Base-by-base conservation (phyloP, 2,797 vertebrate species). In the Miichthys miiuy region DNA sequence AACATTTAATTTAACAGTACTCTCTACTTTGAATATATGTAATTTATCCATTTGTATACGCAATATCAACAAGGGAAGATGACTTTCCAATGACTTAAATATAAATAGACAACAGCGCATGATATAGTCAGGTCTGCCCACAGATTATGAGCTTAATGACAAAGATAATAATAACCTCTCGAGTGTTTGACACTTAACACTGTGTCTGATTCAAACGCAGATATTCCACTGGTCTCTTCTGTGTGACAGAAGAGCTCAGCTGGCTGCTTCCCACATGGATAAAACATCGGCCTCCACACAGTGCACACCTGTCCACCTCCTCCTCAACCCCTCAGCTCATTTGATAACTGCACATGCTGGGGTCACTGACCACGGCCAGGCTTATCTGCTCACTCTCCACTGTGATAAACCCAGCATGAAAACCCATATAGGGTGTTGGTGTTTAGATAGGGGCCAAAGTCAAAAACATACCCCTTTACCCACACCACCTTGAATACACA, bases 131-230 rank as follows among this genome's bases (percentile, higher is more conserved):
- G 46, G 75, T 66, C 51, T 52, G 72, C 46, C 7, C 16, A 50
- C 34, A 51, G 60, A 86, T 82, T 86, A 87, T 18, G 72, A 75
- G 66, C 69, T 72, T 60, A 58, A 76, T 81, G 77, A 80, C 79
- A 79, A 84, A 79, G 88, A 91, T 87, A 92, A 90, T 85, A 87
- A 92, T 93, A 91, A 88, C 78, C 81, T 64, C 57, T 80, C 23
- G 52, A 69, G 80, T 44, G 66, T 50, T 64, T 80, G 89, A 81
- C 81, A 80, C 75, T 70, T 79, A 76, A 84, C 73, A 88, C 84
- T 79, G 1, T 0, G 61, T 68, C 81, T 14, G 76, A 78, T 61
- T 81, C 65, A 66, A 65, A 80, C 18, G 4, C 75, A 85, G 68
- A 82, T 81, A 83, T 81, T 82, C 80, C 34, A 54, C 78, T 60